A percentile compares a stretch with the other conserved stretches of the same genome.
Evolutionary conservation across 1,140 invertebrate genomes (phyloP).

Genomic region (Lithobius niger): DNA sequence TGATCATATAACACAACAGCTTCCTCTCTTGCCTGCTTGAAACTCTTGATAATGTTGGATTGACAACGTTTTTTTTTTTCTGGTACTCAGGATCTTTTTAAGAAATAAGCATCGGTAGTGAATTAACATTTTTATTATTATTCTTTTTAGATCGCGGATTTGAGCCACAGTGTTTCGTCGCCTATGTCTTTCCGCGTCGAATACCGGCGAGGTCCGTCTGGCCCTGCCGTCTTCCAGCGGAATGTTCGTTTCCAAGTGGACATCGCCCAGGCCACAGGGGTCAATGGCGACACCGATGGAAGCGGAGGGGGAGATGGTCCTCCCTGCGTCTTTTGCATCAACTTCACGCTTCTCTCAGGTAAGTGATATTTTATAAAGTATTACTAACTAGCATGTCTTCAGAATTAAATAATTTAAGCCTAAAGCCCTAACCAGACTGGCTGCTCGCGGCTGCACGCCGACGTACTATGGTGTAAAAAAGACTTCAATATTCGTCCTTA

Average conservation of each 20-base stretch:
- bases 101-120: too few relatives aligned
- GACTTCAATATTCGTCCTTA: too few relatives aligned
- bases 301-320: conserved; percentile 35
- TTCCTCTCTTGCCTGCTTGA: too few relatives aligned
- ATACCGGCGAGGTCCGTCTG: conserved; percentile 83
- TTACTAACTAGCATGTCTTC: background rate
- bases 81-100: too few relatives aligned
- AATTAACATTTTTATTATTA: conserved; percentile 4
- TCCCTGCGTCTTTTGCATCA: conserved; percentile 82
- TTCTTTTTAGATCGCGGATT: conserved; percentile 75
- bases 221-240: conserved; percentile 88
- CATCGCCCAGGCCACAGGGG: conserved; percentile 33
- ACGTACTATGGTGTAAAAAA: too few relatives aligned
- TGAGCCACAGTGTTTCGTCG: conserved; percentile 95
- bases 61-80: too few relatives aligned
- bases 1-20: too few relatives aligned
- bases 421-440: too few relatives aligned
- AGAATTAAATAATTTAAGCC: conserved; percentile 9
- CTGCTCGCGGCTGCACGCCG: too few relatives aligned
- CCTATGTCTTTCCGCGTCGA: conserved; percentile 97
- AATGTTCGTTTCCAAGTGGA: conserved; percentile 88
- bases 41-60: too few relatives aligned
- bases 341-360: conserved; percentile 92
- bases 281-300: conserved; percentile 54
- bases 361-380: conserved; percentile 21